A percentile compares a stretch with the other conserved stretches of the same genome.
These are phyloP conservation scores for Glaucidium brasilianum DNA, from an alignment of 2,113 vertebrate species.

Conservation along the genomic window DNA sequence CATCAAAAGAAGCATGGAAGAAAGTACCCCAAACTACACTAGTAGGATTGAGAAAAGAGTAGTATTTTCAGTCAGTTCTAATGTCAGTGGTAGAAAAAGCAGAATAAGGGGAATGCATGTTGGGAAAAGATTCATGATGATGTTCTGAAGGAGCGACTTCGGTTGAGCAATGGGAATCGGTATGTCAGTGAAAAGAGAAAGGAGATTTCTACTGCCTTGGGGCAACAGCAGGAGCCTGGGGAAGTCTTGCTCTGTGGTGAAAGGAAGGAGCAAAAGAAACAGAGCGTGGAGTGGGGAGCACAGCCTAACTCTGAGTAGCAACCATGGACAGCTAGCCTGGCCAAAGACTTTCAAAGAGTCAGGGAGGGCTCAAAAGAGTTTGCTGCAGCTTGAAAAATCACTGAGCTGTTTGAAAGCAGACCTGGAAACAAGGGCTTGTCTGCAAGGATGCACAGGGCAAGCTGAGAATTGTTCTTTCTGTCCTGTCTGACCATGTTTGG, in stretches of 20 bases:
- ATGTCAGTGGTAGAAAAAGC: background rate
- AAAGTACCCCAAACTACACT: background rate
- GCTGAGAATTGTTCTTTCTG: background rate
- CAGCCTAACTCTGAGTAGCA: background rate
- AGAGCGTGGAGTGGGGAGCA: background rate
- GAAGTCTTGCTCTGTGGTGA: background rate
- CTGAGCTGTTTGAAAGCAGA: background rate
- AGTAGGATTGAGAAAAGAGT: background rate
- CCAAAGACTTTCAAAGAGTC: background rate
- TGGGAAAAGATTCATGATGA: background rate
- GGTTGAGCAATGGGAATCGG: background rate
- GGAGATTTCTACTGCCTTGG: background rate
- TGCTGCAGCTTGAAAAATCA: background rate
- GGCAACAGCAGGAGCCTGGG: background rate
- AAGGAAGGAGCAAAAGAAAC: background rate
- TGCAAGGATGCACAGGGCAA: background rate
- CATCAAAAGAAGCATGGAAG: background rate
- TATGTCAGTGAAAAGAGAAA: background rate
- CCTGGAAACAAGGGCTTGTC: background rate
- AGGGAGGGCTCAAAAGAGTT: background rate
- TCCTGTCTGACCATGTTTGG: background rate
- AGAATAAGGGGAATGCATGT: background rate
- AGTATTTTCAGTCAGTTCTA: background rate
- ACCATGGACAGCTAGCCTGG: fast-evolving
- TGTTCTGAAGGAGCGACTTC: background rate